Conservation (phyloP, 2,888 invertebrate genomes). For the Harmothoe impar region DNA sequence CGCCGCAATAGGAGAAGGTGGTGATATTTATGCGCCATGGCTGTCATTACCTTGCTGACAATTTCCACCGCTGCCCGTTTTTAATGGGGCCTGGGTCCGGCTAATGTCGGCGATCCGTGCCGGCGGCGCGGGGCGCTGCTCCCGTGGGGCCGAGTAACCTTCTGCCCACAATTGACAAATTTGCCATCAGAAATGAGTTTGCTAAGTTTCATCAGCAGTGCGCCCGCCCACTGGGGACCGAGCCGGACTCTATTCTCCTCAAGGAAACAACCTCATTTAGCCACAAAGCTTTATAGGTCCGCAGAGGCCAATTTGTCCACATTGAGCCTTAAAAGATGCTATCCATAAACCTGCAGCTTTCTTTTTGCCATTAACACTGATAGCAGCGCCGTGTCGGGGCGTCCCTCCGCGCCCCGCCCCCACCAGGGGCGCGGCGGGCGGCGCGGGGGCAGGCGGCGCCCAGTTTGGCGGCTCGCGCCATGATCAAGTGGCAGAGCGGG, state of each 20-base stretch:
- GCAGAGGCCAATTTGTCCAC: slow-evolving; percentile 59
- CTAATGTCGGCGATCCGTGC: neutral
- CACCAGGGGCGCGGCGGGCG: slow-evolving; percentile 8
- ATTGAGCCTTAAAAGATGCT: slow-evolving; percentile 63
- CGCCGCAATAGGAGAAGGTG: neutral
- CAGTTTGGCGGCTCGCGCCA: slow-evolving; percentile 38
- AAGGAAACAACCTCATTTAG: slow-evolving; percentile 62
- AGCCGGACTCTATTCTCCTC: slow-evolving; percentile 58
- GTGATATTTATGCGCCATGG: slow-evolving; percentile 41
- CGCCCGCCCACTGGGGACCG: slow-evolving; percentile 27
- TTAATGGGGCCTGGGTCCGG: slow-evolving; percentile 44
- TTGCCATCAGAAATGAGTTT: slow-evolving; percentile 63
- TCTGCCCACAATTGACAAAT: slow-evolving; percentile 63
- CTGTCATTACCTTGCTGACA: slow-evolving; percentile 52
- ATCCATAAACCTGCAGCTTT: slow-evolving; percentile 59
- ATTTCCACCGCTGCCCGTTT: slow-evolving; percentile 49
- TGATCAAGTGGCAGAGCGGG: slow-evolving; percentile 57
- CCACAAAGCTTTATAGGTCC: slow-evolving; percentile 63
- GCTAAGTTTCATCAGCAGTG: slow-evolving; percentile 59
- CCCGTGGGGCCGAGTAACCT: slow-evolving; percentile 51
- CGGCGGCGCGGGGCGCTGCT: neutral
- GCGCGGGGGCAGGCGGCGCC: slow-evolving; percentile 13
- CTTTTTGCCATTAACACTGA: slow-evolving; percentile 63
- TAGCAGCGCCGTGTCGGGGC: slow-evolving; percentile 7
- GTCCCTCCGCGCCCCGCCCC: neutral